phyloP scores from a whole-genome alignment of 2,797 vertebrate genomes.

The Pogonophryne albipinna region DNA sequence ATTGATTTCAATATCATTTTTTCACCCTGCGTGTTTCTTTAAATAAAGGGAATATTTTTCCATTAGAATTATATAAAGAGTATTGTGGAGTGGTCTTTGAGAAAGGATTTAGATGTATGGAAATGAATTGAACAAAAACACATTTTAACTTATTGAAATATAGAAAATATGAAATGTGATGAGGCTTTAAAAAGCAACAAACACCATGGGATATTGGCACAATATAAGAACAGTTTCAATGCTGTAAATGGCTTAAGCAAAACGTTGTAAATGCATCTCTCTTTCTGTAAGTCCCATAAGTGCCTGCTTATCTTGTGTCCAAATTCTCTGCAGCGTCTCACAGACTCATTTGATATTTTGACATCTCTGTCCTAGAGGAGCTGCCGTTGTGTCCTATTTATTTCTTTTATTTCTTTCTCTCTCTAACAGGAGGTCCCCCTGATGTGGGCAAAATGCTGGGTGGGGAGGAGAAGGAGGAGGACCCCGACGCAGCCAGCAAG shows the following conservation, averaged over 20 bases:
- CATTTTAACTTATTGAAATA: not conserved
- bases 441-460: slow-evolving; percentile 99
- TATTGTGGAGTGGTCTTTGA: not conserved
- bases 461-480: slow-evolving; percentile 95
- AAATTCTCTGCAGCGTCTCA: not conserved
- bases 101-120: not conserved
- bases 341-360: slow-evolving; percentile 17
- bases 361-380: slow-evolving; percentile 11
- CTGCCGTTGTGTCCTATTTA: slow-evolving; percentile 19
- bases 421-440: slow-evolving; percentile 91
- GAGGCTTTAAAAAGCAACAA: not conserved
- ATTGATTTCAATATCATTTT: not conserved
- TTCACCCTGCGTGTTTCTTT: not conserved
- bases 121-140: not conserved
- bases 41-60: too few relatives aligned
- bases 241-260: not conserved
- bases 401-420: not conserved
- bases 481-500: slow-evolving; percentile 97
- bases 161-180: not conserved
- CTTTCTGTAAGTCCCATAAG: not conserved
- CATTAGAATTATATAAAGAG: too few relatives aligned
- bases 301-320: slow-evolving; percentile 16
- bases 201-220: slow-evolving; percentile 3
- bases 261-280: slow-evolving; percentile 1
- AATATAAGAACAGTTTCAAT: not conserved